Evolutionary conservation across 1,140 invertebrate species (phyloP).

Genomic region (Pemphigus obesinymphae): DNA sequence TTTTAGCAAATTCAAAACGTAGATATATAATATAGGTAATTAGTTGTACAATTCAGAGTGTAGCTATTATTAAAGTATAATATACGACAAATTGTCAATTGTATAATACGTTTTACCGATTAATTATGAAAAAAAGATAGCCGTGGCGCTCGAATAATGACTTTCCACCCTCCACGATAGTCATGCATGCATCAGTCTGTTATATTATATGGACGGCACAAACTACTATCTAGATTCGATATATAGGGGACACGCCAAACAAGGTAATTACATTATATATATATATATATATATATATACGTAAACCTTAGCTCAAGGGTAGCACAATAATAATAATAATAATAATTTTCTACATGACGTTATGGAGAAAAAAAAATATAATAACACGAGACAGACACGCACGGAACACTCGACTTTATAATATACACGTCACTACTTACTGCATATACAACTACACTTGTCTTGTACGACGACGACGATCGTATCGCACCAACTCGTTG

Average conservation of each 20-base stretch:
- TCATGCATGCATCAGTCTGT: neutral
- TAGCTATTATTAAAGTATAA: no score
- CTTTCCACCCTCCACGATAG: neutral
- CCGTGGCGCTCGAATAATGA: neutral
- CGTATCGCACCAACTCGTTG: no score
- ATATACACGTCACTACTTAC: neutral
- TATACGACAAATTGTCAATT: no score
- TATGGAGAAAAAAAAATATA: neutral
- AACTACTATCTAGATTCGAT: neutral
- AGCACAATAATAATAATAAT: neutral
- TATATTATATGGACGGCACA: neutral
- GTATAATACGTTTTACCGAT: neutral
- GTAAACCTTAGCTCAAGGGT: neutral
- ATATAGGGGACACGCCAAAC: neutral
- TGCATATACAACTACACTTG: neutral
- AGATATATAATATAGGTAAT: no score
- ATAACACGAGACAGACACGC: slow-evolving; percentile 15
- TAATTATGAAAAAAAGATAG: neutral
- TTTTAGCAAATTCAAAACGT: no score
- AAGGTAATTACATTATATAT: slow-evolving; percentile 22
- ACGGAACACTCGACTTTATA: neutral
- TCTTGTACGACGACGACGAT: neutral
- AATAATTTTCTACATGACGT: slow-evolving; percentile 7
- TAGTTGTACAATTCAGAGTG: no score
- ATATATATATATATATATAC: no score